These are phyloP conservation scores for Calameuta pallipes DNA, from an alignment of 2,888 invertebrate species.

Conservation along the genomic window DNA sequence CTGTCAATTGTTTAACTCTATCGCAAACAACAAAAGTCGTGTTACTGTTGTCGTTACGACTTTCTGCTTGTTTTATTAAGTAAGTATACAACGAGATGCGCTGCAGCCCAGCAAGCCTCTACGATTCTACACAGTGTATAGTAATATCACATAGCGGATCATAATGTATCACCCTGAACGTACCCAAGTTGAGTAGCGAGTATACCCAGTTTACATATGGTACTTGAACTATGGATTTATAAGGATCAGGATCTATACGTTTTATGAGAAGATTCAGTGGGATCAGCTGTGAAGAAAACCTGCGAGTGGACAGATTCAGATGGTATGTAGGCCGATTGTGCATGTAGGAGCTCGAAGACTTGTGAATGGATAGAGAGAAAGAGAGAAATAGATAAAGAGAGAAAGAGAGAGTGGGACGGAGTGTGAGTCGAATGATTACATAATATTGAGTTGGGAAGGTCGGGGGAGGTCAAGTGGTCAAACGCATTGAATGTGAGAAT, in stretches of 20 bases:
- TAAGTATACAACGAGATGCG: slow-evolving; percentile 15
- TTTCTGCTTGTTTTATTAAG: not conserved
- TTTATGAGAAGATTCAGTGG: not conserved
- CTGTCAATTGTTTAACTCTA: not conserved
- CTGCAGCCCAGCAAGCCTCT: slow-evolving; percentile 24
- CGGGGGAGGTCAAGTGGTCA: not conserved
- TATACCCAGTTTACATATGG: not conserved
- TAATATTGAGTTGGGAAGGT: not conserved
- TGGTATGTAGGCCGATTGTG: not conserved
- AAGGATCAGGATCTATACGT: not conserved
- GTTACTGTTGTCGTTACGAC: not conserved
- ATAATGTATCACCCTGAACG: not conserved
- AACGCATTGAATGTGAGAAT: not conserved
- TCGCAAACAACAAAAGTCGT: not conserved
- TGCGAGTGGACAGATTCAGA: not conserved
- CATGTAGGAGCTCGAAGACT: not conserved
- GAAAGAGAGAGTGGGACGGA: not conserved
- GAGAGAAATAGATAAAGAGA: not conserved
- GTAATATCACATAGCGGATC: not conserved
- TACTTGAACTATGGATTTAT: not conserved
- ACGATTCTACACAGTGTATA: slow-evolving; percentile 15
- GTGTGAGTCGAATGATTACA: not conserved
- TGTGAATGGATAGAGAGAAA: not conserved
- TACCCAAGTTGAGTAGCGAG: not conserved
- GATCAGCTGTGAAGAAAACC: not conserved